These are phyloP conservation scores for Pelvicachromis taeniatus DNA, from an alignment of 2,113 vertebrate species.

Conservation along the genomic window DNA sequence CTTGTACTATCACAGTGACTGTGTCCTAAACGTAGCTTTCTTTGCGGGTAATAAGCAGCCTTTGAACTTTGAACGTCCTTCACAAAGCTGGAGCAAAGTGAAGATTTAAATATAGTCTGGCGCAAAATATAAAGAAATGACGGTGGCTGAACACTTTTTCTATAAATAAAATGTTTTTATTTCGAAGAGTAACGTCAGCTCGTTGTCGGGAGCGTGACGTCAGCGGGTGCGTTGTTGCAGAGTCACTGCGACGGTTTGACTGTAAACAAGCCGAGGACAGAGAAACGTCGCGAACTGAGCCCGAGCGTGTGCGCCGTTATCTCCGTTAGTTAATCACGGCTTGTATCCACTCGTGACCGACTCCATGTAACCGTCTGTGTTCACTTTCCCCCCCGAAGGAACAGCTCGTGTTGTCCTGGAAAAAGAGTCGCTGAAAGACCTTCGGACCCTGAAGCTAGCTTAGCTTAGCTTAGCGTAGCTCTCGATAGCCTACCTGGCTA, in stretches of 20 bases:
- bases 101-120: not conserved
- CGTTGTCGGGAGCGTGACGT: conserved; percentile 42
- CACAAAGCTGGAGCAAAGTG: not conserved
- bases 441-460: not conserved
- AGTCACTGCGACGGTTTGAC: conserved; percentile 68
- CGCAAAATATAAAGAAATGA: not conserved
- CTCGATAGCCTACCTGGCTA: conserved; percentile 12
- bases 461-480: not conserved
- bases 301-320: not conserved
- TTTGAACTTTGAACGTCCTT: not conserved
- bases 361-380: rapidly evolving
- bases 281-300: conserved; percentile 8
- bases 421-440: not conserved
- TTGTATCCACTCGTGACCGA: no score
- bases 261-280: conserved; percentile 68
- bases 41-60: not conserved
- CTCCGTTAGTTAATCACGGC: rapidly evolving
- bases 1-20: not conserved
- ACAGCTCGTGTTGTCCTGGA: not conserved
- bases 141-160: not conserved
- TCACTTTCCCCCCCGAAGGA: not conserved
- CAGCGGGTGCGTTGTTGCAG: conserved; percentile 66
- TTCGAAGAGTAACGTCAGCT: conserved; percentile 1
- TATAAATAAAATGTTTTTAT: not conserved
- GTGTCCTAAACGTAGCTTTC: not conserved